Evolutionary conservation across 1,140 invertebrate species (phyloP).

Genomic region (Caenorhabditis briggsae): DNA sequence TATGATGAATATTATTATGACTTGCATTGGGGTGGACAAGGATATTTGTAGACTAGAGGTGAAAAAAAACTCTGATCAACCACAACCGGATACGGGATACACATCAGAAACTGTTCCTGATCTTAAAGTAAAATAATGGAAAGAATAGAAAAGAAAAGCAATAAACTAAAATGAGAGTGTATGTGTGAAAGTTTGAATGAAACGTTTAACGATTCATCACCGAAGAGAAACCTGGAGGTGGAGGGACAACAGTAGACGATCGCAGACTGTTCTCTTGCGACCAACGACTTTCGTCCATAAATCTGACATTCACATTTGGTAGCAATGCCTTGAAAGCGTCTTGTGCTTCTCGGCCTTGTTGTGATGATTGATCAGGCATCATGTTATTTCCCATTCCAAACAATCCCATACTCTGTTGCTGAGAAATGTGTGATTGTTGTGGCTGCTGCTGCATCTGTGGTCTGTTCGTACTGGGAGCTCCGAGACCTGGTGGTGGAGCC

Average conservation of each 20-base stretch:
- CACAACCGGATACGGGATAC: slow-evolving; percentile 20
- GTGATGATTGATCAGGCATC: slow-evolving; percentile 37
- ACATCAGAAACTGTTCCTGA: slow-evolving; percentile 34
- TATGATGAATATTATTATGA: slow-evolving; percentile 52
- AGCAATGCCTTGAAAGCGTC: slow-evolving; percentile 69
- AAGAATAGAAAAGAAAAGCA: slow-evolving; percentile 33
- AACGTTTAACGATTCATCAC: slow-evolving; percentile 48
- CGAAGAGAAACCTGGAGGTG: slow-evolving; percentile 55
- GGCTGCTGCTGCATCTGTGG: slow-evolving; percentile 5
- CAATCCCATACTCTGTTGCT: slow-evolving; percentile 51
- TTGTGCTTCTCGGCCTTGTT: slow-evolving; percentile 51
- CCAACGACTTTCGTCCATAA: slow-evolving; percentile 56
- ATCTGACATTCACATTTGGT: slow-evolving; percentile 73
- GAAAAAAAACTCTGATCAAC: slow-evolving; percentile 5
- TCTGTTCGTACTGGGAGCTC: slow-evolving; percentile 4
- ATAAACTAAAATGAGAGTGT: slow-evolving; percentile 21
- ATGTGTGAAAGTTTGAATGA: neutral
- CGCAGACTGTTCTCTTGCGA: slow-evolving; percentile 48
- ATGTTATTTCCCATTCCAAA: slow-evolving; percentile 15
- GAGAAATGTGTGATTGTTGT: slow-evolving; percentile 38
- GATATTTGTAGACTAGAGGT: neutral
- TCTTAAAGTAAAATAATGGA: neutral
- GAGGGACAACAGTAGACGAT: slow-evolving; percentile 29
- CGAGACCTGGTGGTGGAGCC: slow-evolving; percentile 48
- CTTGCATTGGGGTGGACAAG: neutral